Base-by-base conservation (phyloP, 2,888 invertebrate species). In the Drosophila seclusa region DNA sequence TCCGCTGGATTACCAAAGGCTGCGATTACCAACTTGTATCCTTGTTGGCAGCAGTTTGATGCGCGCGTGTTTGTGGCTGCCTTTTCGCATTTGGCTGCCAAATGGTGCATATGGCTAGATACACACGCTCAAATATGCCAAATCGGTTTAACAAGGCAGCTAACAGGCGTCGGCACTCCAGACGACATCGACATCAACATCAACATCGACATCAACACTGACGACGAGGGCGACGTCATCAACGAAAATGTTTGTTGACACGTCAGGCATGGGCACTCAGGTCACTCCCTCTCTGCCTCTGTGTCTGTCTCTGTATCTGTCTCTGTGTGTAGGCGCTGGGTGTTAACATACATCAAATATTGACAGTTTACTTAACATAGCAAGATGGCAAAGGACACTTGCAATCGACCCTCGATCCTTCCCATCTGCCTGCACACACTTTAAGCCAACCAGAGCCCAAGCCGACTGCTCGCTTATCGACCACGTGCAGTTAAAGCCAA, bases 291-390 rank as follows among this genome's bases (percentile, higher is more conserved):
- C 40, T 42, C n/a, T 21, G 10, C 11, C 53, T 70, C 34, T 45
- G n/a, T 31, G 38, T 13, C 38, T 42, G 38, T 40, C 34, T 45
- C 16, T 45, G 31, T 65, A 49, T 49, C 34, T 60, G 49, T 59
- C 4, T 50, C 3, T 64, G 42, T 48, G 64, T 68, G 67, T 76
- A 68, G 72, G 80, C 52, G 16, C 71, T 82, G 83, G 88, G 87
- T 90, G 87, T 87, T 90, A 87, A 87, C 91, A 87, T 78, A 87
- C 89, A 90, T 89, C 87, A 87, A 87, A 87, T 87, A 87, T 90
- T 87, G 87, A 87, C 87, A 90, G 91, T 87, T 87, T 90, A 82
- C 91, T 90, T 87, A 85, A 74, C 82, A 73, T 85, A 73, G 85
- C 45, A 36, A 54, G 48, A 38, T 61, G 34, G 40, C 64, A 64